A percentile compares a stretch with the other conserved stretches of the same genome.
Evolutionary conservation across 2,113 vertebrate genomes (phyloP).

Genomic region (Lethenteron camtschaticum): DNA sequence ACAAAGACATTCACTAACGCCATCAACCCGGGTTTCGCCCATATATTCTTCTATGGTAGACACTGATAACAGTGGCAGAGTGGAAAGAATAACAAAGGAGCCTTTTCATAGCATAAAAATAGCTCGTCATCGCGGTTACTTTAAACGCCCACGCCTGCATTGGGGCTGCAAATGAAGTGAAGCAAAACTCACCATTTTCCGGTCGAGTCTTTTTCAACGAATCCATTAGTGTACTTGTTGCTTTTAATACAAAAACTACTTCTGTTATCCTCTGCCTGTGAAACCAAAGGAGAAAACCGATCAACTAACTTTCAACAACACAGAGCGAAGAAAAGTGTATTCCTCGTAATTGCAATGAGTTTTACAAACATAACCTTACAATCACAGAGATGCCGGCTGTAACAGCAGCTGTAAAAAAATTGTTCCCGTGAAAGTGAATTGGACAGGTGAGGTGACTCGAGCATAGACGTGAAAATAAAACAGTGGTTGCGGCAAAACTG

Average conservation of each 20-base stretch:
- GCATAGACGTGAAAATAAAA: no score
- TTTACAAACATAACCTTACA: no score
- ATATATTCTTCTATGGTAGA: not conserved
- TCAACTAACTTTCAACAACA: not conserved
- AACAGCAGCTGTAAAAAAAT: no score
- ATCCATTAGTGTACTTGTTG: constrained; percentile 95
- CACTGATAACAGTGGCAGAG: not conserved
- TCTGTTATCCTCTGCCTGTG: constrained; percentile 92
- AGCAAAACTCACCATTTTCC: constrained; percentile 64
- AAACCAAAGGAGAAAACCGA: constrained; percentile 10
- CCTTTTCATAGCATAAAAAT: not conserved
- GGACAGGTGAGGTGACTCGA: no score
- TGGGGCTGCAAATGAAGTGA: not conserved
- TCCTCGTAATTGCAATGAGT: no score
- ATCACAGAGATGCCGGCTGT: no score
- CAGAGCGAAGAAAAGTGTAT: not conserved
- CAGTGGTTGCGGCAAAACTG: no score
- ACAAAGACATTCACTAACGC: not conserved
- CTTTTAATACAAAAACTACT: constrained; percentile 98
- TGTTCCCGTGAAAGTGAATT: no score
- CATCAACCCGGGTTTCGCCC: not conserved
- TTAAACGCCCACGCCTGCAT: not conserved
- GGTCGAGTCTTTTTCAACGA: constrained; percentile 97
- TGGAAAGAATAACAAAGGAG: not conserved
- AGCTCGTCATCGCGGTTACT: not conserved